Conservation (phyloP, 2,888 invertebrate species). For the Thereva nobilitata region DNA sequence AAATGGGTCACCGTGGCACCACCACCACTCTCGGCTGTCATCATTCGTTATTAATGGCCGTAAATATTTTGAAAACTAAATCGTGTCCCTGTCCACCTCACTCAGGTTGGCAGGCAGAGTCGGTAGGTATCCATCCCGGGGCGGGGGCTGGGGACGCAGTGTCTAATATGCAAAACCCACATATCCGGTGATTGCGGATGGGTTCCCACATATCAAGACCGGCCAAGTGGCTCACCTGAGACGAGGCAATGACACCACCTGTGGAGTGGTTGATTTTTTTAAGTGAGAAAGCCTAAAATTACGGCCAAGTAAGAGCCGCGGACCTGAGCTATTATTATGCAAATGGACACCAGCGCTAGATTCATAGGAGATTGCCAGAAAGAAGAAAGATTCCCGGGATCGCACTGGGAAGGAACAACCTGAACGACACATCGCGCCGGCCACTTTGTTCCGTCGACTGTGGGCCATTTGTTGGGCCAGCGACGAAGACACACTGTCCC, state of each 20-base stretch:
- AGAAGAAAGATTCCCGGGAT: conserved; percentile 15
- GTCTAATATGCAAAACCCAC: conserved; percentile 23
- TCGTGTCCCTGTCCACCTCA: background rate
- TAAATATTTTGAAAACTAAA: too few relatives aligned
- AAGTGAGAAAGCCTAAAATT: conserved; percentile 32
- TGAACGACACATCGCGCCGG: conserved; percentile 17
- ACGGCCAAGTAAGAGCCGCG: conserved; percentile 31
- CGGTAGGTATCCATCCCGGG: background rate
- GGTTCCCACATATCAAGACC: conserved; percentile 28
- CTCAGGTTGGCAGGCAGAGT: conserved; percentile 5
- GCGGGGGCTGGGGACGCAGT: background rate
- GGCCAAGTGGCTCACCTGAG: conserved; percentile 8
- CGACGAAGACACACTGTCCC: conserved; percentile 9
- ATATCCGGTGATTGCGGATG: conserved; percentile 32
- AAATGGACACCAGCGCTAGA: conserved; percentile 32
- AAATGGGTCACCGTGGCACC: too few relatives aligned
- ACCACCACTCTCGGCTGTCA: too few relatives aligned
- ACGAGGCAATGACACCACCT: conserved; percentile 30
- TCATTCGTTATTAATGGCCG: too few relatives aligned
- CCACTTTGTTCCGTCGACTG: conserved; percentile 29
- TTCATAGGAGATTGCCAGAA: background rate
- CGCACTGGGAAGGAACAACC: conserved; percentile 1
- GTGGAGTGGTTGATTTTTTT: conserved; percentile 11
- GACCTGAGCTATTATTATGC: conserved; percentile 39
- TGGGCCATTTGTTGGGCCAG: conserved; percentile 15